A percentile compares a stretch with the other conserved stretches of the same genome.
Evolutionary conservation across 1,140 invertebrate genomes (phyloP).

Genomic region (Zaprionus davidi): DNA sequence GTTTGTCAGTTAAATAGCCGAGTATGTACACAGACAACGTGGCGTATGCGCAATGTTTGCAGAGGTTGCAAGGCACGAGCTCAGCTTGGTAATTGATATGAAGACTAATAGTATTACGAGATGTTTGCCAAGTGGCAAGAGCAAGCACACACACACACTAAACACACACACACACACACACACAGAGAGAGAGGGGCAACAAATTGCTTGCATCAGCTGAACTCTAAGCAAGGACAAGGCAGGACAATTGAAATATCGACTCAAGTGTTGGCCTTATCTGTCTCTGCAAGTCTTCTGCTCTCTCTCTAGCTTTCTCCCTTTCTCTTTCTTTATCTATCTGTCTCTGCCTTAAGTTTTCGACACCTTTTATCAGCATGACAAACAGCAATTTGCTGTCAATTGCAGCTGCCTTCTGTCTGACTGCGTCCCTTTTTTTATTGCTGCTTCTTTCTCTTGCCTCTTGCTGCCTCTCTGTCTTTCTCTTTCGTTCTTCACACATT

Average conservation of each 20-base stretch:
- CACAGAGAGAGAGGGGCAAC: background rate
- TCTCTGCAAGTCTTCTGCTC: background rate
- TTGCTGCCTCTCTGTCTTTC: too few species aligned
- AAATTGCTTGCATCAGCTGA: slow-evolving; percentile 46
- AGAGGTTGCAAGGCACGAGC: slow-evolving; percentile 1
- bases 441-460: background rate
- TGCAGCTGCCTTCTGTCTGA: slow-evolving; percentile 38
- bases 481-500: background rate
- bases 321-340: background rate
- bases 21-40: slow-evolving; percentile 38
- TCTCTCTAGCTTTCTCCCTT: background rate
- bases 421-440: background rate
- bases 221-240: slow-evolving; percentile 27
- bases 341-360: slow-evolving; percentile 3
- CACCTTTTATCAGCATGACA: slow-evolving; percentile 20
- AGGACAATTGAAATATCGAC: slow-evolving; percentile 33
- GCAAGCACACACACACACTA: background rate
- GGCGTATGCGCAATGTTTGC: slow-evolving; percentile 52
- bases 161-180: slow-evolving; percentile 7
- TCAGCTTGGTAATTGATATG: slow-evolving; percentile 67
- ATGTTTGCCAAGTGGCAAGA: slow-evolving; percentile 37
- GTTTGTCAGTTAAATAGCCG: slow-evolving; percentile 70
- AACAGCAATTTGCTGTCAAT: slow-evolving; percentile 46
- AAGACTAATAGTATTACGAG: slow-evolving; percentile 62
- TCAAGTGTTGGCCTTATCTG: slow-evolving; percentile 22